Conservation (phyloP, 2,797 vertebrate species). For the Thripadectes ignobilis region DNA sequence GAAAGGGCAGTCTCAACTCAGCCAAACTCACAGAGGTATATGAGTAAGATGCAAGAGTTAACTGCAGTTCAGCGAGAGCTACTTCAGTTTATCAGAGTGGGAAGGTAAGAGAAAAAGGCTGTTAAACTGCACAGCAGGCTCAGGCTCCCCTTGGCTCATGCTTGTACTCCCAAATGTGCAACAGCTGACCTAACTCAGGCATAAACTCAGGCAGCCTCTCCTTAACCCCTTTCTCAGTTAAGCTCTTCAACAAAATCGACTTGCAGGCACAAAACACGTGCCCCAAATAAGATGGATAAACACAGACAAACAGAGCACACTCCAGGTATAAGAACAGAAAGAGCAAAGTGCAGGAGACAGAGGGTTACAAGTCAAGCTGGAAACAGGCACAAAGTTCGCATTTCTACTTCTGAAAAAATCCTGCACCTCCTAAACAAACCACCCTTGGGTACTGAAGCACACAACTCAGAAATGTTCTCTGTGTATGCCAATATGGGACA, state of each 20-base stretch:
- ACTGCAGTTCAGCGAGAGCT: background rate
- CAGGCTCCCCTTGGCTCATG: background rate
- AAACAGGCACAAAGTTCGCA: background rate
- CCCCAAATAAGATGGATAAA: background rate
- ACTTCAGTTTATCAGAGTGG: background rate
- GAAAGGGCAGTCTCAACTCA: background rate
- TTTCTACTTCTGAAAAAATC: background rate
- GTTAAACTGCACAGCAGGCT: background rate
- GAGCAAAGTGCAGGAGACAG: background rate
- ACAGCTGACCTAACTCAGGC: background rate
- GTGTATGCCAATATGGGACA: background rate
- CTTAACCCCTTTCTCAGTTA: background rate
- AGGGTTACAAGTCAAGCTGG: background rate
- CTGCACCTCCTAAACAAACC: background rate
- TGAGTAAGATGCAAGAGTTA: background rate
- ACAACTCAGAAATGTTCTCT: accelerated
- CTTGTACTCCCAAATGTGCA: background rate
- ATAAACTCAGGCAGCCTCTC: background rate
- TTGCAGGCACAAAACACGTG: background rate
- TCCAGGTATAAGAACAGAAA: background rate
- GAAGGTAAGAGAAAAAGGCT: background rate
- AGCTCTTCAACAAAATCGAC: background rate
- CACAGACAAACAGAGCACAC: background rate
- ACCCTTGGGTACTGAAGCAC: background rate
- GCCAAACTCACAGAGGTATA: background rate